Base-by-base conservation (phyloP, 2,888 invertebrate species). In the Archips xylosteana region DNA sequence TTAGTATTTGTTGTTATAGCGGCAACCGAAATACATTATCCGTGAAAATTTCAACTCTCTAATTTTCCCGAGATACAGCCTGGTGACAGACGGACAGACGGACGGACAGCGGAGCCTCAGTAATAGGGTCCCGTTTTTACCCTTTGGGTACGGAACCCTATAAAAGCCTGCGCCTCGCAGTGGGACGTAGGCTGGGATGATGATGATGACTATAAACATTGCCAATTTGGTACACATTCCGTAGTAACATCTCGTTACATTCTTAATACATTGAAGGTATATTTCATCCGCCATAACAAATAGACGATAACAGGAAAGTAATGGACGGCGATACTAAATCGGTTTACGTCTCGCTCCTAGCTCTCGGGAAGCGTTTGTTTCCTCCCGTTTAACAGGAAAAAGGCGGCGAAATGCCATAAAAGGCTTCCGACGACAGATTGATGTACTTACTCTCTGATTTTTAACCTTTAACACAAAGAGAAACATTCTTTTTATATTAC, bases 311-410 rank as follows among this genome's bases (percentile, higher is more conserved):
- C 12, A 10, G 12, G 42, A 23, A 42, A 32, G 57, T 32, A 57
- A 57, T 51, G 10, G 36, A 65, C 36, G 47, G 49, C 15, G 39
- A 57, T 57, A 57, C 32, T 42, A 36, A 23, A 45, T 45, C 23
- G 57, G 57, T 67, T 45, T 59, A 45, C 57, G 45, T 34, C 32
- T 3, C n/a, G 51, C 54, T 39, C 12, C 23, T 51, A 6, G 23
- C 6, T 13, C 45, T 32, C 32, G 59, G 23, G 57, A n/a, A 47
- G 45, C 59, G 9, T 64, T 64, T 59, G 59, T 59, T 59, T 59
- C 45, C 59, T 57, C 23, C 60, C 36, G 60, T 34, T 36, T 32
- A 45, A 59, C 59, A 67, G 67, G 67, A 67, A 67, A 57, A 47
- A 59, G 67, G 67, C 67, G 45, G 67, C 12, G 9, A 34, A 32